These are phyloP conservation scores for Fregetta grallaria DNA, from an alignment of 2,113 vertebrate genomes.

Conservation along the genomic window DNA sequence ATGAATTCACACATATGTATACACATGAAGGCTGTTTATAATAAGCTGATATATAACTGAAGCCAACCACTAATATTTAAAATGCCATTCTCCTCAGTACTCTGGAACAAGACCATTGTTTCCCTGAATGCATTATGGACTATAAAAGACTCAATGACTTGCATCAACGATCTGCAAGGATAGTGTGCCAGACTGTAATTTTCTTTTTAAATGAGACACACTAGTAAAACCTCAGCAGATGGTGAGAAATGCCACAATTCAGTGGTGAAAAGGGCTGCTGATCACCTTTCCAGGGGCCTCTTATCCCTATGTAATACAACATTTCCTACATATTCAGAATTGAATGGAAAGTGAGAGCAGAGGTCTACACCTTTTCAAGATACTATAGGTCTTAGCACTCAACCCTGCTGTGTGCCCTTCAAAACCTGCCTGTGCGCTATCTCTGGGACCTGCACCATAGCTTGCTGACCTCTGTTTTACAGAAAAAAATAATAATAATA, in stretches of 20 bases:
- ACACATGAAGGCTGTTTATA: background rate
- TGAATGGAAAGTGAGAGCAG: background rate
- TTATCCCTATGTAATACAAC: background rate
- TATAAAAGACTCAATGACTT: background rate
- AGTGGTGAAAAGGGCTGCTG: background rate
- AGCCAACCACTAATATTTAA: background rate
- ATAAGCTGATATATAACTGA: background rate
- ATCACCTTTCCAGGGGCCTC: background rate
- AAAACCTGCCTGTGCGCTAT: background rate
- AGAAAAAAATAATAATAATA: background rate
- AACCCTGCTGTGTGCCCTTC: background rate
- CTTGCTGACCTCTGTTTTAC: background rate
- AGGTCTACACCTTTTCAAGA: background rate
- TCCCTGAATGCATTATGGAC: fast-evolving
- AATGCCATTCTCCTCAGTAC: background rate
- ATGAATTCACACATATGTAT: background rate
- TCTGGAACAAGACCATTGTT: background rate
- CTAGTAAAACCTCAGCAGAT: background rate
- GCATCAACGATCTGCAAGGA: background rate
- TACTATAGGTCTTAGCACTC: background rate
- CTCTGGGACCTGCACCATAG: background rate
- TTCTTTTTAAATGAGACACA: background rate
- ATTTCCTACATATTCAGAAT: fast-evolving
- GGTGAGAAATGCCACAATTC: background rate
- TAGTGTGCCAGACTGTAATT: background rate